These are phyloP conservation scores for Lobophora halterata DNA, from an alignment of 2,888 invertebrate genomes.

Conservation along the genomic window DNA sequence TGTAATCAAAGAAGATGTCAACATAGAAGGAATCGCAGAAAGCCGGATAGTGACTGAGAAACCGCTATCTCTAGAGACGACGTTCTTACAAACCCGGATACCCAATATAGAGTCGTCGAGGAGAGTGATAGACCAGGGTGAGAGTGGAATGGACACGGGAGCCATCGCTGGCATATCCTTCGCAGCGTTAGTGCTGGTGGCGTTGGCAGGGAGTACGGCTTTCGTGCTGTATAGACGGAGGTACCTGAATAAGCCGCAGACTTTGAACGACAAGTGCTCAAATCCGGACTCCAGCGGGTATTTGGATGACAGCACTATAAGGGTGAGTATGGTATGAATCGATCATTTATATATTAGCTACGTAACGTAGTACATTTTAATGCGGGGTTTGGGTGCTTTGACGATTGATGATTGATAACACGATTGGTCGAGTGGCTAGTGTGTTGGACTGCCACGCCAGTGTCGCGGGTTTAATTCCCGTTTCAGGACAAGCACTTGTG, in stretches of 20 bases:
- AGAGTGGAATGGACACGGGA: conserved; percentile 77
- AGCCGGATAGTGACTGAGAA: conserved; percentile 72
- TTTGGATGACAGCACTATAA: conserved; percentile 91
- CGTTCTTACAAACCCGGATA: conserved; percentile 65
- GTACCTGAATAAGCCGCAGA: conserved; percentile 91
- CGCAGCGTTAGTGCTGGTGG: conserved; percentile 83
- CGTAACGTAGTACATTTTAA: no score
- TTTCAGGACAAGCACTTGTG: no score
- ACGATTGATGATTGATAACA: no score
- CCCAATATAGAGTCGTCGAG: conserved; percentile 69
- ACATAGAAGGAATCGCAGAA: conserved; percentile 50
- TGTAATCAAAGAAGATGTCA: conserved; percentile 59
- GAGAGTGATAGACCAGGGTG: conserved; percentile 57
- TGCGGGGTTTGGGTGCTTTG: no score
- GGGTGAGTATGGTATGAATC: conserved; percentile 79
- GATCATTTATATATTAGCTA: conserved; percentile 1
- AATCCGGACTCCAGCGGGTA: conserved; percentile 94
- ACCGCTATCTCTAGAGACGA: conserved; percentile 67
- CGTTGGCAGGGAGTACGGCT: conserved; percentile 83
- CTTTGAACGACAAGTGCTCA: conserved; percentile 89
- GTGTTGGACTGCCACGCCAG: no score
- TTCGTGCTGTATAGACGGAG: conserved; percentile 86
- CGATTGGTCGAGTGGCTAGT: no score
- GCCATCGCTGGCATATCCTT: conserved; percentile 86
- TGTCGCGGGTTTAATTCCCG: no score